These are phyloP conservation scores for Columba livia DNA, from an alignment of 2,113 vertebrate genomes.

Conservation along the genomic window DNA sequence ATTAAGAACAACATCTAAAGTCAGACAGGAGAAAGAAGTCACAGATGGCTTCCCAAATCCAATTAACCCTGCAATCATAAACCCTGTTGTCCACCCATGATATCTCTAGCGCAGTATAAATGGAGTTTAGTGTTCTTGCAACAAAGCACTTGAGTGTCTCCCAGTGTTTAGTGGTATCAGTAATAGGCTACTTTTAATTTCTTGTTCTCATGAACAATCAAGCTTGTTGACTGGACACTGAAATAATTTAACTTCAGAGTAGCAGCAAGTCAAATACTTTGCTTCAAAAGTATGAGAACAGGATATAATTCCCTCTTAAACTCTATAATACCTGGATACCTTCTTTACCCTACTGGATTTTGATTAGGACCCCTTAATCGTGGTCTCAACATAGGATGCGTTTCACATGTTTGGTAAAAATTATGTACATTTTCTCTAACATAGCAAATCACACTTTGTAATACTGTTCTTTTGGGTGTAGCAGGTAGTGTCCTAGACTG, in stretches of 20 bases:
- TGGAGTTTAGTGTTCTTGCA: not conserved
- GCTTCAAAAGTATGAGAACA: not conserved
- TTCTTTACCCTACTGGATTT: not conserved
- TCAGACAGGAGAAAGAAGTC: not conserved
- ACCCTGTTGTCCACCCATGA: not conserved
- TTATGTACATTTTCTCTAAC: not conserved
- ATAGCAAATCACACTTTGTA: not conserved
- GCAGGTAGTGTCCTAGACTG: not conserved
- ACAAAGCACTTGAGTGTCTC: not conserved
- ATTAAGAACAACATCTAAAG: not conserved
- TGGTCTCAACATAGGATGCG: accelerated
- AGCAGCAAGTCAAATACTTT: not conserved
- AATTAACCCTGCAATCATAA: not conserved
- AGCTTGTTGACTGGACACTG: not conserved
- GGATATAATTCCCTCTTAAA: not conserved
- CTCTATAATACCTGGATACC: not conserved
- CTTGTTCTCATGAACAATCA: not conserved
- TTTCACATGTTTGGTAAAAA: not conserved
- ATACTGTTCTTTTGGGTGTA: not conserved
- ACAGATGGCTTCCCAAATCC: not conserved
- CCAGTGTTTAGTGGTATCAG: not conserved
- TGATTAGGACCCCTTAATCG: not conserved
- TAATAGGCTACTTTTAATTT: not conserved
- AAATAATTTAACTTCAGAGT: not conserved
- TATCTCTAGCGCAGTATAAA: not conserved